phyloP scores from a whole-genome alignment of 2,888 invertebrate species.

The Drosophila atroscutellata region DNA sequence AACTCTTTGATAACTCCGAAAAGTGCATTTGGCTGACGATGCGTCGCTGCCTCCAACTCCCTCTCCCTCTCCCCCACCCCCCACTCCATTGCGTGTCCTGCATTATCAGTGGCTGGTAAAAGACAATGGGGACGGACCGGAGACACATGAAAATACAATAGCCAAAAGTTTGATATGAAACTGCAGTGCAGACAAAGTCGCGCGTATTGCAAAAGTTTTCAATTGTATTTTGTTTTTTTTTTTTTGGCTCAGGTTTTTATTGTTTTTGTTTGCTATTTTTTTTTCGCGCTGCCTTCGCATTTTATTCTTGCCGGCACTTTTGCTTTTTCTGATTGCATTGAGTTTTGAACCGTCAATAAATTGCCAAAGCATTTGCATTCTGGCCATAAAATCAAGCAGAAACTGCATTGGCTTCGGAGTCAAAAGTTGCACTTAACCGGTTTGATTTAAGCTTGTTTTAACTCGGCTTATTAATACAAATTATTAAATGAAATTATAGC shows the following conservation, averaged over 20 bases:
- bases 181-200: slow-evolving; percentile 64
- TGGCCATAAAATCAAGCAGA: not conserved
- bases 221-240: slow-evolving; percentile 56
- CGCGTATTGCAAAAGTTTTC: slow-evolving; percentile 81
- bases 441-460: not conserved
- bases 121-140: slow-evolving; percentile 48
- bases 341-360: slow-evolving; percentile 75
- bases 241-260: slow-evolving; percentile 13
- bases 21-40: slow-evolving; percentile 79
- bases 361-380: slow-evolving; percentile 66
- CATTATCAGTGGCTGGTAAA: slow-evolving; percentile 57
- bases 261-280: slow-evolving; percentile 12
- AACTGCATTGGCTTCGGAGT: slow-evolving; percentile 25
- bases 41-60: no score
- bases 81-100: not conserved
- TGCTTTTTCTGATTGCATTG: slow-evolving; percentile 69
- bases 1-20: slow-evolving; percentile 80
- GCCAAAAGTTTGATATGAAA: slow-evolving; percentile 79
- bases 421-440: slow-evolving; percentile 9
- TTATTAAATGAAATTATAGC: not conserved
- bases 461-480: not conserved
- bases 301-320: slow-evolving; percentile 51
- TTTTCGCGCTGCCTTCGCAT: slow-evolving; percentile 3
- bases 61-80: not conserved
- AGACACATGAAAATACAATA: slow-evolving; percentile 81